Base-by-base conservation (phyloP, 2,888 invertebrate species). In the Automeris io region DNA sequence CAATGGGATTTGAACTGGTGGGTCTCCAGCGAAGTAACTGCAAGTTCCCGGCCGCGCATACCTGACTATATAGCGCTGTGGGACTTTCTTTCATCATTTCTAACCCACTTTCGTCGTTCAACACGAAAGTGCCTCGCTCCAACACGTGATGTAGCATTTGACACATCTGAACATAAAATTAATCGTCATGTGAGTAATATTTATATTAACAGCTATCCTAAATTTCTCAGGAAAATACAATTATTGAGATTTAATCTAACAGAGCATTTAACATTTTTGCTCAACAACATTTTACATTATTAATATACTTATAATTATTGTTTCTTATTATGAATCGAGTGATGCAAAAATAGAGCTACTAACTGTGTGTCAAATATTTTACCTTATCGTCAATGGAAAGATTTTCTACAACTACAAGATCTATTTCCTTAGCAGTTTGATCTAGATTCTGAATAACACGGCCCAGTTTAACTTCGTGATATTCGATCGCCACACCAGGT, bases 371-470 rank as follows among this genome's bases (percentile, higher is more conserved):
- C 9, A 19, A 12, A 21, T 18, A n/a, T 35, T 49, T 49, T 46
- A 52, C 61, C 0, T 45, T 37, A 2, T 50, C 40, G 13, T 61
- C 42, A 2, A 24, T 46, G 9, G 50, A 47, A 6, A 62, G 33
- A 24, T 57, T 50, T 39, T 52, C 43, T 8, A 54, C 46, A 0
- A 61, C 23, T 6, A 61, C 22, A 6, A 57, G 23, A 46, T 61
- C 57, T 23, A 35, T 40, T 18, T 24, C 34, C 19, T 36, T 25
- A 1, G 50, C 8, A 11, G 33, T 11, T 3, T 41, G 26, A 12
- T 43, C 40, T 1, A 32, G 26, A 13, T 39, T 37, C 3, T 25
- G 29, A 8, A 41, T 18, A 3, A 21, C 36, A 0, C 1, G 34
- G 31, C 44, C 37, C 13, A 23, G 31, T 2, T 18, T 43, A 1